These are phyloP conservation scores for Galleria mellonella DNA, from an alignment of 1,140 invertebrate species.

Conservation along the genomic window DNA sequence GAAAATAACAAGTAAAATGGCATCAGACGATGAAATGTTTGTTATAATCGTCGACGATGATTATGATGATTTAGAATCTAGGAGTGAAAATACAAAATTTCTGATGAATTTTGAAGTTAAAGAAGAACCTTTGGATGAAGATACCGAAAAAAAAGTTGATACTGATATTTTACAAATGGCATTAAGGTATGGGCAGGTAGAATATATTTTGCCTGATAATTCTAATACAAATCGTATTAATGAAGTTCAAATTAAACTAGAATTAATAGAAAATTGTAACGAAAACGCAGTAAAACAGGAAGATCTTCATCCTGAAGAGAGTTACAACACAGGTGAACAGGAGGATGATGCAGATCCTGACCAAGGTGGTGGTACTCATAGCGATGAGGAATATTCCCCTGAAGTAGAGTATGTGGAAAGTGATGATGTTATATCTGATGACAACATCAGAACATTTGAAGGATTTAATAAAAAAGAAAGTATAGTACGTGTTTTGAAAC, in stretches of 20 bases:
- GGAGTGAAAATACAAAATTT: no score
- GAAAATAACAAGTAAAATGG: no score
- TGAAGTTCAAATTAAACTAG: no score
- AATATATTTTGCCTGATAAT: no score
- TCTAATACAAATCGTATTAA: no score
- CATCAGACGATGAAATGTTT: constrained; percentile 39
- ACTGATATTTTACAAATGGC: constrained; percentile 18
- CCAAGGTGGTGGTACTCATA: not conserved
- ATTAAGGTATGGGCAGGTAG: constrained; percentile 12
- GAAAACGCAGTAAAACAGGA: no score
- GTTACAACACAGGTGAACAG: no score
- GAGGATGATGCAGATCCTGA: constrained; percentile 8
- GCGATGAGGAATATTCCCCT: no score
- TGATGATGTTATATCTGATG: no score
- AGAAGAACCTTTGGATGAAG: constrained; percentile 23
- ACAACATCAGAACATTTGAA: no score
- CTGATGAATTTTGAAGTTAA: constrained; percentile 12
- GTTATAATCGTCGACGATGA: constrained; percentile 49
- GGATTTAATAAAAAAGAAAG: not conserved
- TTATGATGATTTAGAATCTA: constrained; percentile 16
- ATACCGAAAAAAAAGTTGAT: not conserved
- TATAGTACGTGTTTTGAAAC: not conserved
- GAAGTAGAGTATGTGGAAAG: constrained; percentile 2
- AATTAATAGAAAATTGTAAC: no score
- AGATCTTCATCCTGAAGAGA: constrained; percentile 5